Evolutionary conservation across 2,888 invertebrate genomes (phyloP).

Genomic region (Petrophora chlorosata): DNA sequence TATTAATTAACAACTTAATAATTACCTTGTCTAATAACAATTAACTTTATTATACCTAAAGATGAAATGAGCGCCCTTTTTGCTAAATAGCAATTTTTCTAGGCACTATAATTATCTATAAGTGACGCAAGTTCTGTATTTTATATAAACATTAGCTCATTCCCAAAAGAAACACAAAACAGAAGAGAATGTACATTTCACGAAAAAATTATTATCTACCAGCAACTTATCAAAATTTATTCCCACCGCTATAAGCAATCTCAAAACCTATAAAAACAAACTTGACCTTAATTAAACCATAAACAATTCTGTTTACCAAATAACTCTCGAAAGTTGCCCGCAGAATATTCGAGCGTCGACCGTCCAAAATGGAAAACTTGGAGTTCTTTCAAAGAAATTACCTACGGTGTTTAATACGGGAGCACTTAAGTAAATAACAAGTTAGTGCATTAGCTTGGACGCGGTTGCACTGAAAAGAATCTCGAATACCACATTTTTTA

Average conservation of each 20-base stretch:
- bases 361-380: conserved; percentile 37
- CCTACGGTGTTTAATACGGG: conserved; percentile 45
- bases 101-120: too few species aligned
- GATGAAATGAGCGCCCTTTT: too few species aligned
- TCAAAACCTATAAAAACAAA: conserved; percentile 38
- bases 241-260: conserved; percentile 25
- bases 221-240: conserved; percentile 22
- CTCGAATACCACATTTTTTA: conserved; percentile 64
- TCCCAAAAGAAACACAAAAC: too few species aligned
- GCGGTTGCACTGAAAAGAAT: conserved; percentile 45
- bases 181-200: background rate
- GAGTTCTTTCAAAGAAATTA: conserved; percentile 53
- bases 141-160: background rate
- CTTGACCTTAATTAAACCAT: conserved; percentile 41
- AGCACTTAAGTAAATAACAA: conserved; percentile 61
- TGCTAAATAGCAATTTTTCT: too few species aligned
- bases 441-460: conserved; percentile 49
- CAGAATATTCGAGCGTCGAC: conserved; percentile 31
- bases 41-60: too few species aligned
- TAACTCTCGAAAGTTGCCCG: conserved; percentile 35
- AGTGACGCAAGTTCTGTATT: too few species aligned
- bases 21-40: too few species aligned
- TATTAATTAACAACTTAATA: too few species aligned
- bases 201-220: background rate
- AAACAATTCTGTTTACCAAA: conserved; percentile 40